phyloP scores from a whole-genome alignment of 2,888 invertebrate species.

The Ichneumon xanthorius region DNA sequence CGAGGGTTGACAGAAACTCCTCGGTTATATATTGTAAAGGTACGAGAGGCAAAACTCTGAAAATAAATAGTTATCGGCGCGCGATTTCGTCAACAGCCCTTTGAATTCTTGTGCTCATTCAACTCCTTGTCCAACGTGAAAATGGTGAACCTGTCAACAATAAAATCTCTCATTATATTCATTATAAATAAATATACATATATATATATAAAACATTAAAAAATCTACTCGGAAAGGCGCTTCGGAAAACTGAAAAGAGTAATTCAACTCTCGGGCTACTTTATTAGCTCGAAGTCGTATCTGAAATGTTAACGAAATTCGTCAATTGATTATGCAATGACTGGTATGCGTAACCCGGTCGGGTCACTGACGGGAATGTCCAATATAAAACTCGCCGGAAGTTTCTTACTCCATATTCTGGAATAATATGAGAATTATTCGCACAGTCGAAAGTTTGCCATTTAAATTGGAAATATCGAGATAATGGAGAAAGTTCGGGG shows the following conservation, averaged over 20 bases:
- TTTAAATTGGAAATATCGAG: background rate
- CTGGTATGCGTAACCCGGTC: background rate
- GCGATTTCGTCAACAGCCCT: conserved; percentile 31
- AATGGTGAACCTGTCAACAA: conserved; percentile 37
- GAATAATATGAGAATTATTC: background rate
- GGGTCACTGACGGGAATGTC: background rate
- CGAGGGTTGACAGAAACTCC: conserved; percentile 15
- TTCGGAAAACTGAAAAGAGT: background rate
- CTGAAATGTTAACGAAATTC: conserved; percentile 7
- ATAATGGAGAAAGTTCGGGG: background rate
- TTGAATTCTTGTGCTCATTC: conserved; percentile 30
- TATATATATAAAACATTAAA: background rate
- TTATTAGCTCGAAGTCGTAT: background rate
- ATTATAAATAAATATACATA: background rate
- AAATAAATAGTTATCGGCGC: conserved; percentile 23
- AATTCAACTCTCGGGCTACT: background rate
- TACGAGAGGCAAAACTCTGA: conserved; percentile 19
- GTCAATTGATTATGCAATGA: background rate
- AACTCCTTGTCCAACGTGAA: conserved; percentile 23
- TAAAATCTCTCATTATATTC: background rate
- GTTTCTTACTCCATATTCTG: background rate
- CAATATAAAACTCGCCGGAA: background rate
- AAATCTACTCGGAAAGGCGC: background rate
- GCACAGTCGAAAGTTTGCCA: background rate
- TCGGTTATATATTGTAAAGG: conserved; percentile 14